These are phyloP conservation scores for Ceratina japonica DNA, from an alignment of 1,140 invertebrate species.

Conservation along the genomic window DNA sequence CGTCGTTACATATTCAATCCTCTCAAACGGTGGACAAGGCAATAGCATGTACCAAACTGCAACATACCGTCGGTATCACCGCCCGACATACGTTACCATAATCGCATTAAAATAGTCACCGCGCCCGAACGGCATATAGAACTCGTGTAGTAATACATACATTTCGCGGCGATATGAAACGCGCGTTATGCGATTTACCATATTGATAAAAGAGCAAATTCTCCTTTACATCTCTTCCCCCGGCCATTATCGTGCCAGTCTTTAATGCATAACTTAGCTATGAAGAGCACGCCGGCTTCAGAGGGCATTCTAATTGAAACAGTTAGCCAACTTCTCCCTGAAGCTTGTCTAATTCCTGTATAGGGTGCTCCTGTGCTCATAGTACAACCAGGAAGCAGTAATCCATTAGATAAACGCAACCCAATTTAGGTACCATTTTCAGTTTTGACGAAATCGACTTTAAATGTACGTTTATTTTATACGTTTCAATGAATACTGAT, in stretches of 20 bases:
- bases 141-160: conserved; percentile 24
- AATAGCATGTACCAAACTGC: conserved; percentile 23
- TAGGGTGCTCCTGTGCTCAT: no score
- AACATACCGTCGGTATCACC: conserved; percentile 34
- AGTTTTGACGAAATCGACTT: no score
- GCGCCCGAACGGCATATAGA: conserved; percentile 16
- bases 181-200: neutral
- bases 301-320: conserved; percentile 54
- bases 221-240: neutral
- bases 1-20: conserved; percentile 43
- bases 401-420: no score
- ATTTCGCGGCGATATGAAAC: conserved; percentile 6
- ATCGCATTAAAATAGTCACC: conserved; percentile 43
- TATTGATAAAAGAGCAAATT: neutral
- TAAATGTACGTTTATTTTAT: no score
- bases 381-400: no score
- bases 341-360: conserved; percentile 55
- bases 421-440: no score
- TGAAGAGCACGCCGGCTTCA: neutral
- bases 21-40: conserved; percentile 32
- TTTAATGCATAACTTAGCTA: neutral
- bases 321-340: conserved; percentile 31
- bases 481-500: no score
- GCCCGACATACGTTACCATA: conserved; percentile 46
- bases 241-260: neutral